Evolutionary conservation across 2,797 vertebrate genomes (phyloP), one percentile per base, ranked within the genome.

Genomic region (Schizothorax lantsangensis): DNA sequence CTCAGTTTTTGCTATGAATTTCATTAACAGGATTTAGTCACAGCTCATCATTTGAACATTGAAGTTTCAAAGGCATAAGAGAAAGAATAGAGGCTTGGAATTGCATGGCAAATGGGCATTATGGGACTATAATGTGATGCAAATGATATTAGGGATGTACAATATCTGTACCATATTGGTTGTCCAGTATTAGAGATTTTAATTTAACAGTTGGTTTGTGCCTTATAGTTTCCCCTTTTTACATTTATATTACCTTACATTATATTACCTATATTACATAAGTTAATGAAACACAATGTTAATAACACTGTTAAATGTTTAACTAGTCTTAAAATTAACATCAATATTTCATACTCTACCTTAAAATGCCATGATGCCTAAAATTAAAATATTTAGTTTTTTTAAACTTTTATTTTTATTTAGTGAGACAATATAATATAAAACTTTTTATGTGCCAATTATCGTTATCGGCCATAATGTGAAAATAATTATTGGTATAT

Each of bases 51-150:
- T 66, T 17, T 6, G 19, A 81, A n/a, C 9, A 68, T 3, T 19
- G 15, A 12, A 66, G 3, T 64, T 62, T 81, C 15, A 69, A 78
- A 69, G 45, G 45, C 40, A 68, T 36, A 45, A 81, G 30, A 69
- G 59, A 30, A 9, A 49, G 69, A 23, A 87, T 79, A 79, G 38
- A 71, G 23, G 38, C 62, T 84, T 87, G 86, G 19, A 10, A 62
- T 83, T 83, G 83, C 59, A 62, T 85, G n/a, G 75, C 38, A 79
- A 78, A 71, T 17, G 54, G 33, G 26, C 9, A 57, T 73, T 79
- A 57, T 69, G 73, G 38, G n/a, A 19, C 54, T 26, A n/a, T 45
- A 30, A 79, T 71, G 64, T 74, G 57, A 49, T 79, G 68, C 21
- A 69, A 47, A 49, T 75, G 26, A 75, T 49, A 6, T 75, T 21